Percentiles rank a stretch among this genome's conserved stretches.
Conservation (phyloP, 2,888 invertebrate species). For the Lottia gigantea region DNA sequence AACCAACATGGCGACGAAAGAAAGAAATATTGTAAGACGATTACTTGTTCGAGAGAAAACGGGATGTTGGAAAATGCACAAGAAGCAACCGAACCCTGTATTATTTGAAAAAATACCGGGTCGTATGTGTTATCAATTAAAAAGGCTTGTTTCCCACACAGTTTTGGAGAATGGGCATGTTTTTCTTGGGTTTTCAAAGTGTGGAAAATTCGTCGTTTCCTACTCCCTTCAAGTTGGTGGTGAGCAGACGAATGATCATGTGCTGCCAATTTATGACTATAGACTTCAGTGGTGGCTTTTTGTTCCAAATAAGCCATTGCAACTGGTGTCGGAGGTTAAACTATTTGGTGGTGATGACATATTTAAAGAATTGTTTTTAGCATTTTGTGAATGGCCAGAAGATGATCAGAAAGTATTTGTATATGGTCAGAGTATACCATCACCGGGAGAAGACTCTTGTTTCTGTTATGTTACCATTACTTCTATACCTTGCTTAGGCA, state of each 20-base stretch:
- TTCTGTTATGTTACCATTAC: slow-evolving; percentile 76
- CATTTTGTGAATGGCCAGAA: slow-evolving; percentile 79
- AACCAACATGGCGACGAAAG: background rate
- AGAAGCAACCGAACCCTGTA: background rate
- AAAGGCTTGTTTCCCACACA: slow-evolving; percentile 57
- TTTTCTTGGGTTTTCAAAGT: slow-evolving; percentile 94
- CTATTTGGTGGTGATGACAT: slow-evolving; percentile 73
- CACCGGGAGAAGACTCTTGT: slow-evolving; percentile 61
- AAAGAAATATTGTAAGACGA: background rate
- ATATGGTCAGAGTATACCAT: slow-evolving; percentile 73
- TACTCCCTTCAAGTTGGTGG: slow-evolving; percentile 76
- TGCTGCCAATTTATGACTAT: slow-evolving; percentile 69
- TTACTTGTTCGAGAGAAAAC: background rate
- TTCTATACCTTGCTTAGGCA: slow-evolving; percentile 76
- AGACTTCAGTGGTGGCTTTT: slow-evolving; percentile 78
- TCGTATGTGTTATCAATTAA: slow-evolving; percentile 61
- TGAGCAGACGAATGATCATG: slow-evolving; percentile 50
- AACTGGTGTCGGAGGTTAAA: slow-evolving; percentile 74
- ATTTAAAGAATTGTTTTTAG: slow-evolving; percentile 73
- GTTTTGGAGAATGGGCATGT: slow-evolving; percentile 76
- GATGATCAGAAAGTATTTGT: slow-evolving; percentile 77
- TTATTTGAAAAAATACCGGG: slow-evolving; percentile 64
- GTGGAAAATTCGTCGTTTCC: slow-evolving; percentile 91
- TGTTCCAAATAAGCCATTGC: slow-evolving; percentile 72
- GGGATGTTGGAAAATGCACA: background rate